Evolutionary conservation across 2,797 vertebrate species (phyloP).

Genomic region (Eutrigla gurnardus): DNA sequence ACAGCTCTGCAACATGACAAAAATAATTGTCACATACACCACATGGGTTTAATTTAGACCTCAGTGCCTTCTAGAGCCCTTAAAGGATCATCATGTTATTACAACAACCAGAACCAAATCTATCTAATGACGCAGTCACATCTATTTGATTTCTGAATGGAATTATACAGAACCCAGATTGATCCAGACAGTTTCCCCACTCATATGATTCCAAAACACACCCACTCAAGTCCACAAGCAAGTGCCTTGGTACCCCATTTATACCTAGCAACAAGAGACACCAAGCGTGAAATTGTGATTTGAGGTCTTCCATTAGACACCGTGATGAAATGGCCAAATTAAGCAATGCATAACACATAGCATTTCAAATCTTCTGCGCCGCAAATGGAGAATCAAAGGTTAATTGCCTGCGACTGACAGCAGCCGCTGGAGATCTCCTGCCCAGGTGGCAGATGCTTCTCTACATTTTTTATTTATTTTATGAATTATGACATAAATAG

Average conservation of each 20-base stretch:
- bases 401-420: constrained; percentile 65
- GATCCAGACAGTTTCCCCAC: constrained; percentile 45
- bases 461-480: constrained; percentile 24
- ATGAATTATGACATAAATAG: constrained; percentile 36
- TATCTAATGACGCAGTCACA: background rate
- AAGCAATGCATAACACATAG: constrained; percentile 56
- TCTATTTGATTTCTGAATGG: background rate
- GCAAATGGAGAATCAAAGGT: constrained; percentile 69
- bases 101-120: background rate
- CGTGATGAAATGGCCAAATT: constrained; percentile 64
- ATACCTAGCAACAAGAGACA: constrained; percentile 75
- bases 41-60: constrained; percentile 25
- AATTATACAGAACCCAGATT: constrained; percentile 23
- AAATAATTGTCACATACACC: constrained; percentile 15
- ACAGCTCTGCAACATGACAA: constrained; percentile 1
- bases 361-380: constrained; percentile 30
- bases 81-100: constrained; percentile 5
- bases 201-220: constrained; percentile 65
- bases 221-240: constrained; percentile 65
- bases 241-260: constrained; percentile 62
- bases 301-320: constrained; percentile 67
- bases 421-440: constrained; percentile 45
- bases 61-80: constrained; percentile 11
- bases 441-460: constrained; percentile 59
- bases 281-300: constrained; percentile 68